Evolutionary conservation across 2,797 vertebrate species (phyloP).

Genomic region (Liparis tanakae): DNA sequence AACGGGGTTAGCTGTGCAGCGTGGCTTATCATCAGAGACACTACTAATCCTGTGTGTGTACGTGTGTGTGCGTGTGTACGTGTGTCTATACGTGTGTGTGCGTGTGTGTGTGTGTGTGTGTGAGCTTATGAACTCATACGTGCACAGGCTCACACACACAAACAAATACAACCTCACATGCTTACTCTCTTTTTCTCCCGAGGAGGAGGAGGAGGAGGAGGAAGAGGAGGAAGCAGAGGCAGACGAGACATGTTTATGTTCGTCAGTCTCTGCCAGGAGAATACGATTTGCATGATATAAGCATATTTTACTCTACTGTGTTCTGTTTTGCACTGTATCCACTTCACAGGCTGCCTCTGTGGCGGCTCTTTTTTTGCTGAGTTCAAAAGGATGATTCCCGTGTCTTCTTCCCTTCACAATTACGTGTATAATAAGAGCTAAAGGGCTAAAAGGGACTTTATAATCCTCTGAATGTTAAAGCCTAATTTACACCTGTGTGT

Average conservation of each 20-base stretch:
- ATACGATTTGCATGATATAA: slow-evolving; percentile 76
- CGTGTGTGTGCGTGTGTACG: slow-evolving; percentile 32
- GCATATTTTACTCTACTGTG: slow-evolving; percentile 67
- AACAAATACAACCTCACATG: slow-evolving; percentile 63
- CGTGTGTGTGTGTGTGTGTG: slow-evolving; percentile 29
- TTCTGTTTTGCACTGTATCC: slow-evolving; percentile 37
- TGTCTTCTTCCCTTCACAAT: slow-evolving; percentile 36
- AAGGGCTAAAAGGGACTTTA: slow-evolving; percentile 34
- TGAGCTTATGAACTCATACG: slow-evolving; percentile 68
- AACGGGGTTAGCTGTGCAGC: slow-evolving; percentile 77
- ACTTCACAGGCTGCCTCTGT: slow-evolving; percentile 35
- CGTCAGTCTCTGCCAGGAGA: slow-evolving; percentile 69
- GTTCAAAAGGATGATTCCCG: slow-evolving; percentile 44
- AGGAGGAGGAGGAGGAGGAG: slow-evolving; percentile 22
- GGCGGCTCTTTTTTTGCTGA: slow-evolving; percentile 40
- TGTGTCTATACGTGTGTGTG: slow-evolving; percentile 14
- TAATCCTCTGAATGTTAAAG: slow-evolving; percentile 41
- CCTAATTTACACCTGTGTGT: slow-evolving; percentile 29
- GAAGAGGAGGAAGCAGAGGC: slow-evolving; percentile 20
- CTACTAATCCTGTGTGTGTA: slow-evolving; percentile 73
- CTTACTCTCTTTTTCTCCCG: slow-evolving; percentile 58
- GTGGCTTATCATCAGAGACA: slow-evolving; percentile 77
- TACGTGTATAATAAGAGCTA: slow-evolving; percentile 31
- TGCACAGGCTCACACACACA: slow-evolving; percentile 46
- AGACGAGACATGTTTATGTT: slow-evolving; percentile 75